Base-by-base conservation (phyloP, 2,888 invertebrate genomes). In the Cheilosia urbana region DNA sequence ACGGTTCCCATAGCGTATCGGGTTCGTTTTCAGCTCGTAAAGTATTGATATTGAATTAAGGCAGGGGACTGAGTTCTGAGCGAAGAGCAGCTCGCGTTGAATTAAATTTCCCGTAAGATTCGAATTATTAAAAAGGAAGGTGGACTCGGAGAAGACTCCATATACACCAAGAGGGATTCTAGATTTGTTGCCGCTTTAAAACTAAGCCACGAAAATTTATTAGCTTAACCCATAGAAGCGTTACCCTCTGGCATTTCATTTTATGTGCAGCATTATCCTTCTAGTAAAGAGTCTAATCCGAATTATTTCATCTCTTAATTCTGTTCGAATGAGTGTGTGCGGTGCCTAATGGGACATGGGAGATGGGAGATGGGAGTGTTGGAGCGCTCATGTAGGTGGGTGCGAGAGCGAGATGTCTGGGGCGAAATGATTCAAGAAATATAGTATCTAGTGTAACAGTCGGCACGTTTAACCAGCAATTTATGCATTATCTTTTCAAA, bases 241-340 rank as follows among this genome's bases (percentile, higher is more conserved):
- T 77, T 77, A 77, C 66, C 81, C 85, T 81, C 71, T 76, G 81
- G 71, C 81, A 72, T 77, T 85, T 72, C 81, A 77, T 81, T 85
- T 85, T 81, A 85, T 81, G 72, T 77, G 62, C 65, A 69, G 71
- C 57, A 80, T 80, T 80, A 84, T 84, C 75, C 80, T 11, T 27
- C n/a, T 57, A 15, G 66, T 63, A 71, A 80, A 45, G 57, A 73
- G 66, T 68, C 84, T 85, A 80, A 85, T 85, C 81, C 53, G 62
- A 77, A 72, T 85, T 81, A 85, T 81, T 85, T 77, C 85, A 85
- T 85, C 85, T 76, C 81, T 85, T 85, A 85, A 85, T 85, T 85
- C 81, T 58, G 71, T 85, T 85, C 80, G 72, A 85, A 85, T 81
- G 81, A 77, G 76, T 45, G 30, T 30, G 66, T 60, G 60, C 55